Percentiles rank a stretch among this genome's conserved stretches.
Conservation (phyloP, 2,113 vertebrate species). For the Dicentrarchus labrax region DNA sequence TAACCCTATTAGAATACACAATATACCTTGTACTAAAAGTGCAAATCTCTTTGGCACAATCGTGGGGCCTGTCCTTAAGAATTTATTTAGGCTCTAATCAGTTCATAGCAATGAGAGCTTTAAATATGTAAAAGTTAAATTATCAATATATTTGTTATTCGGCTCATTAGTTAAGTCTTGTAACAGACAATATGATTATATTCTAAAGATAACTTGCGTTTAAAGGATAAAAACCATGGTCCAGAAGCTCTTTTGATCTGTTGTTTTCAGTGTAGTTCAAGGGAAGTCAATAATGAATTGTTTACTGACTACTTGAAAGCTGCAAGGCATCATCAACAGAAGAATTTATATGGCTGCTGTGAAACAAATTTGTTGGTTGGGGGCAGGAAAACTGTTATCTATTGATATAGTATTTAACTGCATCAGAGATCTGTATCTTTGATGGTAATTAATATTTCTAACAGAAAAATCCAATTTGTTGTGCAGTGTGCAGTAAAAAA, state of each 20-base stretch:
- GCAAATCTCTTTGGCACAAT: neutral
- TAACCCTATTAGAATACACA: neutral
- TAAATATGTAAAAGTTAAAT: neutral
- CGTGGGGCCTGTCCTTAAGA: neutral
- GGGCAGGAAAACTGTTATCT: neutral
- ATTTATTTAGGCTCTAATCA: no score
- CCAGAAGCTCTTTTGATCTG: conserved; percentile 16
- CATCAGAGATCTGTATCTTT: conserved; percentile 17
- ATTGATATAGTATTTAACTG: conserved; percentile 29
- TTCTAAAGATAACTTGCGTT: neutral
- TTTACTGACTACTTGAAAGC: conserved; percentile 14
- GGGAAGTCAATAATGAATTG: conserved; percentile 35
- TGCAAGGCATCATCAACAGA: conserved; percentile 13
- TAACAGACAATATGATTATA: neutral
- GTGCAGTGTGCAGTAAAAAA: neutral
- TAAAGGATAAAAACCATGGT: neutral
- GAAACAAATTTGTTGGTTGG: neutral
- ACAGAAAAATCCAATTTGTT: neutral
- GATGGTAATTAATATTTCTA: conserved; percentile 6
- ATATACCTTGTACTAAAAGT: neutral
- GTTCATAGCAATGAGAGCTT: neutral
- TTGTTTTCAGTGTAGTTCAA: conserved; percentile 5
- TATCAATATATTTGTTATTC: neutral
- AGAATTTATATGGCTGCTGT: conserved; percentile 4
- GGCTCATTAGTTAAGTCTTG: neutral